These are phyloP conservation scores for Torymus tubicola DNA, from an alignment of 2,888 invertebrate genomes.

Conservation along the genomic window DNA sequence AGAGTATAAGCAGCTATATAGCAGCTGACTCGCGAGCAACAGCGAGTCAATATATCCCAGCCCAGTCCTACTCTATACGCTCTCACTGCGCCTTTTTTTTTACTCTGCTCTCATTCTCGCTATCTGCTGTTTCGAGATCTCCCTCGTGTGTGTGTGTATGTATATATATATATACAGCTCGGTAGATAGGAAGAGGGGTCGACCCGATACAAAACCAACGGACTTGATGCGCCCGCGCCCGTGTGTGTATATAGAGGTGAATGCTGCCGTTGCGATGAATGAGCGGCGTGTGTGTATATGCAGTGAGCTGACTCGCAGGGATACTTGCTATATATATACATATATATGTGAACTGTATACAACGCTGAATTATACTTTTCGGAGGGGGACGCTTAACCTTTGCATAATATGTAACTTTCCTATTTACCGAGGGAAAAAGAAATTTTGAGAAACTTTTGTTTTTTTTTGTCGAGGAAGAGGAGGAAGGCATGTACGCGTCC, in stretches of 20 bases:
- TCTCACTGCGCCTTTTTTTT: background rate
- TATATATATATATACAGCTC: background rate
- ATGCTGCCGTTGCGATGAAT: background rate
- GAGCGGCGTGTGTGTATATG: background rate
- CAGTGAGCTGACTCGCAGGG: too few relatives aligned
- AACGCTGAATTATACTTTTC: background rate
- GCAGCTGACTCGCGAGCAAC: background rate
- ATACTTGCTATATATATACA: too few relatives aligned
- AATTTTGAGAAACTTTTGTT: too few relatives aligned
- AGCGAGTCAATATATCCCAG: background rate
- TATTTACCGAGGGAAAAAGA: too few relatives aligned
- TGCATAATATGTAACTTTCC: too few relatives aligned
- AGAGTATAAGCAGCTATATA: too few relatives aligned
- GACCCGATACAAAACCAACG: constrained; percentile 13
- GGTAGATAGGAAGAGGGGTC: background rate
- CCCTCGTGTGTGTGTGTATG: too few relatives aligned
- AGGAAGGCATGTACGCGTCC: too few relatives aligned
- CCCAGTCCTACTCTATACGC: too few relatives aligned
- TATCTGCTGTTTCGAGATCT: constrained; percentile 19
- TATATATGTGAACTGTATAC: too few relatives aligned
- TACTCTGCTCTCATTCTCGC: background rate
- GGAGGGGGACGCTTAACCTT: background rate
- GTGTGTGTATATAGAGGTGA: too few relatives aligned
- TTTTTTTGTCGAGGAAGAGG: too few relatives aligned
- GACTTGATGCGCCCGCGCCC: background rate